Evolutionary conservation across 2,797 vertebrate genomes (phyloP).

Genomic region (Diglossa cyanea): DNA sequence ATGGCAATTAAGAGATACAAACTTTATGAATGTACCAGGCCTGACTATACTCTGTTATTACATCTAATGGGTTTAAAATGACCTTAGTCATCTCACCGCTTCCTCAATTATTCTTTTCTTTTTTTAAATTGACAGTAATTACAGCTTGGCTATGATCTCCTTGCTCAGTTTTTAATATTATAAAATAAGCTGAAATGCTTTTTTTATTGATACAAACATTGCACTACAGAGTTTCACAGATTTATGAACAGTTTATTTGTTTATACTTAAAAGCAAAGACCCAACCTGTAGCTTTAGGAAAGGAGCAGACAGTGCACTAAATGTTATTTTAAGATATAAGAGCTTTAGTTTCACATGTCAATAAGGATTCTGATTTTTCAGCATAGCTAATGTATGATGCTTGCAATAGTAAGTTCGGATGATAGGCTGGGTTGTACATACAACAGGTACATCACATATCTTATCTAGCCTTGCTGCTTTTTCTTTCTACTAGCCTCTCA

Average conservation of each 20-base stretch:
- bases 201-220: background rate
- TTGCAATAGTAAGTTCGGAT: background rate
- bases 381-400: background rate
- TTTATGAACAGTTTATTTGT: background rate
- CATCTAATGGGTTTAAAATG: constrained; percentile 33
- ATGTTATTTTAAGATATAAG: background rate
- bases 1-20: background rate
- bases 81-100: background rate
- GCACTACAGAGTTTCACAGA: background rate
- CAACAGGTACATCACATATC: background rate
- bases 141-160: background rate
- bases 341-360: background rate
- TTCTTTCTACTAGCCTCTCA: background rate
- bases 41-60: background rate
- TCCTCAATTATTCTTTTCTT: constrained; percentile 17
- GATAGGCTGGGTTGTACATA: background rate
- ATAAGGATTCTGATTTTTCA: background rate
- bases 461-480: background rate
- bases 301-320: background rate
- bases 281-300: background rate
- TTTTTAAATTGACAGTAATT: constrained; percentile 6
- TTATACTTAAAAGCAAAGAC: background rate
- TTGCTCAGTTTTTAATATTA: background rate
- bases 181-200: background rate
- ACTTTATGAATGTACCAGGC: background rate